These are phyloP conservation scores for Polylopha cassiicola DNA, from an alignment of 2,888 invertebrate species.

Conservation along the genomic window DNA sequence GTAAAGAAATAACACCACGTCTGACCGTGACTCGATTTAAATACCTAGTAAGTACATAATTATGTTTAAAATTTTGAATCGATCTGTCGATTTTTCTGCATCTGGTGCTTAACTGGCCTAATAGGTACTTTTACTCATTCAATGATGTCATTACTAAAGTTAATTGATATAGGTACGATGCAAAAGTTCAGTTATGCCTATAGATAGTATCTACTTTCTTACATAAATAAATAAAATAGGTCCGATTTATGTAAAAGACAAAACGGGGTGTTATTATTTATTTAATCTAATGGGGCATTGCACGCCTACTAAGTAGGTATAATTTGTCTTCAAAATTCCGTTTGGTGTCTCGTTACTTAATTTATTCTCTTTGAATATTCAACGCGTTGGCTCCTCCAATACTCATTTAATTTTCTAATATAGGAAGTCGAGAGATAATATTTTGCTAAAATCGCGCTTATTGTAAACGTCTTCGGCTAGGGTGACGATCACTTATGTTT, in stretches of 20 bases:
- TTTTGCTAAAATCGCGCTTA: slow-evolving; percentile 60
- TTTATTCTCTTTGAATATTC: slow-evolving; percentile 74
- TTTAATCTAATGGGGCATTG: slow-evolving; percentile 24
- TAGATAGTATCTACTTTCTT: too few species aligned
- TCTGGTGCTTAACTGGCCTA: too few species aligned
- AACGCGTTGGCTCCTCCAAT: slow-evolving; percentile 63
- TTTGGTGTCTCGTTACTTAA: slow-evolving; percentile 50
- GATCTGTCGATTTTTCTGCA: too few species aligned
- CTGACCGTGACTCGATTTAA: too few species aligned
- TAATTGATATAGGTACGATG: too few species aligned
- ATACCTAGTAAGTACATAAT: too few species aligned
- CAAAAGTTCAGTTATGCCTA: too few species aligned
- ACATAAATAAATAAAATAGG: not conserved
- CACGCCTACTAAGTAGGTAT: slow-evolving; percentile 36
- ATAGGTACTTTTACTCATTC: too few species aligned
- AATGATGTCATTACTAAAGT: too few species aligned
- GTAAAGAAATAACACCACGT: not conserved
- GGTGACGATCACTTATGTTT: slow-evolving; percentile 35
- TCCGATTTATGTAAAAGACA: slow-evolving; percentile 1
- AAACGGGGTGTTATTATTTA: slow-evolving; percentile 19
- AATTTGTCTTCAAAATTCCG: slow-evolving; percentile 50
- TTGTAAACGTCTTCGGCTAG: slow-evolving; percentile 38
- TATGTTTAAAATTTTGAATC: too few species aligned
- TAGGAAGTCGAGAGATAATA: slow-evolving; percentile 61
- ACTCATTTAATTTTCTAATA: slow-evolving; percentile 68